Base-by-base conservation (phyloP, 2,888 invertebrate species). In the Dichetophora obliterata region DNA sequence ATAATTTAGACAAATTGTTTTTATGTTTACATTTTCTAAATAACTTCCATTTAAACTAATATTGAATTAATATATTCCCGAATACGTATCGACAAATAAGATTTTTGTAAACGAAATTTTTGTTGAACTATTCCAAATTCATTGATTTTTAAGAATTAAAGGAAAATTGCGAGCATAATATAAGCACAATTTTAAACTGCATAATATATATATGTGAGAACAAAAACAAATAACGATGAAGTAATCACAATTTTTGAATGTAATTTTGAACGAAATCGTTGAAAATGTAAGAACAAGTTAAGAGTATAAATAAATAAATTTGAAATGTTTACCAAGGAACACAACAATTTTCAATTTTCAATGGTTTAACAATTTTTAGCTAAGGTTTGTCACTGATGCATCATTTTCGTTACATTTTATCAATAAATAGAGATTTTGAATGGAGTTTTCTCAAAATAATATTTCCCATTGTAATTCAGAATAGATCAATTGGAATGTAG, bases 161-260 rank as follows among this genome's bases (percentile, higher is more conserved):
- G 2, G 43, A 57, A 34, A 57, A 71, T 16, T 0, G 9, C 27
- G 8, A 71, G 19, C 57, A 37, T 11, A 71, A 31, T 5, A 14
- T 57, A 16, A 71, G 48, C 31, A 57, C 71, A 71, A 54, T 71
- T 71, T 54, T 57, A 19, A 71, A 71, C 37, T 71, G 34, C 57
- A 71, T 59, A 22, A 31, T 52, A 19, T 31, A 63, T 31, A 63
- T 31, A 63, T 31, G 34, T 63, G 16, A 63, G 34, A 63, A 63
- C 5, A 5, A 54, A 31, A 22, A 31, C 31, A 54, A 31, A 2
- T 31, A 57, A 54, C 54, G 31, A 52, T 16, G n/a, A 24, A 48
- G 54, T 19, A 24, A 50, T 27, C 14, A 63, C 63, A 63, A 61
- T 63, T 31, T 63, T 27, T 63, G 2, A 63, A 31, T 63, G 27